Conservation (phyloP, 2,797 vertebrate genomes). For the Tinamus major region DNA sequence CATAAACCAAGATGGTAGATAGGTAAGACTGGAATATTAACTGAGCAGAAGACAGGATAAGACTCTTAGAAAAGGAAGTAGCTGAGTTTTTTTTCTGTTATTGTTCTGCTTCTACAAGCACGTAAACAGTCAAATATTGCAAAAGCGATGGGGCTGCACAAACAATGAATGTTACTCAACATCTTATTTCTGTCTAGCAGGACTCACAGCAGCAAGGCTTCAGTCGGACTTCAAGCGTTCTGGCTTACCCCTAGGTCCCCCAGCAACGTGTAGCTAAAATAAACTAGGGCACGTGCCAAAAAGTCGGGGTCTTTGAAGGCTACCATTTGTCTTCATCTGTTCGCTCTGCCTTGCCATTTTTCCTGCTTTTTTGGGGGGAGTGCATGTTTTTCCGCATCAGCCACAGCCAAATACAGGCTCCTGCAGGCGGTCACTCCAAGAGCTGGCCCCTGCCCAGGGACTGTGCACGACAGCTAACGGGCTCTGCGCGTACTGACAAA, state of each 20-base stretch:
- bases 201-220: not conserved
- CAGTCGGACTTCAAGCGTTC: not conserved
- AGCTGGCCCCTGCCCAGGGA: not conserved
- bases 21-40: not conserved
- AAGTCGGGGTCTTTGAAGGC: not conserved
- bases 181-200: not conserved
- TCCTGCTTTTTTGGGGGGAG: not conserved
- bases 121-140: not conserved
- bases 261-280: not conserved
- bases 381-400: not conserved
- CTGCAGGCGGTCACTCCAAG: too few species aligned
- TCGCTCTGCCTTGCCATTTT: not conserved
- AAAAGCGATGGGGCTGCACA: not conserved
- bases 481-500: accelerated
- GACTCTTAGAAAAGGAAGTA: not conserved
- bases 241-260: not conserved
- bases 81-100: not conserved
- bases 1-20: not conserved
- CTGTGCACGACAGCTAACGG: not conserved
- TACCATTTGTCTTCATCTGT: not conserved
- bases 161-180: not conserved
- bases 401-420: not conserved
- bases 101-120: not conserved
- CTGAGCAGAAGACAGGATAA: not conserved
- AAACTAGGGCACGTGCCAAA: not conserved